Evolutionary conservation across 2,888 invertebrate species (phyloP), one percentile per base, ranked within the genome.

Genomic region (Melipona beecheii): DNA sequence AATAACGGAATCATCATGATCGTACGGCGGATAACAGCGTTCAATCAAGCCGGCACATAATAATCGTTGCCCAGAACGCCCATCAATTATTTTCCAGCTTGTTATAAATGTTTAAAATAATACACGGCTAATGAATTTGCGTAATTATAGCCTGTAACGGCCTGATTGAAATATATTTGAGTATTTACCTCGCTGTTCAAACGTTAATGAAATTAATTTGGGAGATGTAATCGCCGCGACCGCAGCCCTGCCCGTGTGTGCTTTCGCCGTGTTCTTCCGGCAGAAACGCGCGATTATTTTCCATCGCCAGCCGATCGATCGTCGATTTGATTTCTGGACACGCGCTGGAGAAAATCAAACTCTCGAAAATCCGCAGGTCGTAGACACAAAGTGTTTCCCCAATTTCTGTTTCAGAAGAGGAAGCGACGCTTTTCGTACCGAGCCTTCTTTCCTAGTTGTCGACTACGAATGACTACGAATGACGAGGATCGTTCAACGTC

Each of bases 141-240:
- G 81, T 74, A 74, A 82, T 82, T 82, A 78, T 72, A 71, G 79
- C n/a, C 31, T 43, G 81, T n/a, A 60, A 31, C 56, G 24, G 58
- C 21, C 21, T 81, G 79, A 79, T 80, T 70, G 80, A 70, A 79
- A 82, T 79, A 80, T 80, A 80, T 82, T 82, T 70, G 36, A 73
- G 52, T 79, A 79, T 82, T 82, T 82, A 70, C 81, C 50, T 65
- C 19, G 65, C 50, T 52, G 80, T 58, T 70, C 56, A 36, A 78
- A 70, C 80, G 80, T 79, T 79, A 80, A 82, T 82, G 81, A 82
- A 79, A 82, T 82, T 82, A 74, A 82, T 80, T 82, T 58, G 58
- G 70, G 64, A 69, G 50, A 65, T 69, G 81, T 80, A 80, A 82
- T 80, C 64, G 77, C 0, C 58, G 56, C 31, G 24, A 72, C 72